Conservation (phyloP, 2,797 vertebrate genomes). For the Sebastes minor region DNA sequence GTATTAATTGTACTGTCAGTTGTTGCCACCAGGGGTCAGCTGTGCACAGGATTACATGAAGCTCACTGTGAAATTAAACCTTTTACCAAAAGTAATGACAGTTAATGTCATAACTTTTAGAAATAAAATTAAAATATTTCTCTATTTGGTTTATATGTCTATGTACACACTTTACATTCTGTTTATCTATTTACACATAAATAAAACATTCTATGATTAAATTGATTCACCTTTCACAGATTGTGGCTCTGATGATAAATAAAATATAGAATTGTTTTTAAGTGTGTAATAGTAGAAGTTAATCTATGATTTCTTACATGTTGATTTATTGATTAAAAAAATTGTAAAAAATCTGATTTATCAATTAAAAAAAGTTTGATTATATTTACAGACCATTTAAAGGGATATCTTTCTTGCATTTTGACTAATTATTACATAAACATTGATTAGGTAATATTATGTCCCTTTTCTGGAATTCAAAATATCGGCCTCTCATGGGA, state of each 20-base stretch:
- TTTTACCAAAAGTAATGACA: not conserved
- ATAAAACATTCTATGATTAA: not conserved
- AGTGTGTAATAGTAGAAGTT: too few species aligned
- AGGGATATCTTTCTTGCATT: not conserved
- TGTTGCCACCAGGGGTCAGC: conserved; percentile 73
- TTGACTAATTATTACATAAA: not conserved
- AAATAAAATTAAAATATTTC: not conserved
- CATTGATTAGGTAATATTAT: not conserved
- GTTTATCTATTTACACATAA: not conserved
- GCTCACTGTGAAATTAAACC: not conserved
- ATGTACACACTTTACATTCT: not conserved
- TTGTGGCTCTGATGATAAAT: not conserved
- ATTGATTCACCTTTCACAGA: not conserved
- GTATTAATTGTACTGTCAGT: conserved; percentile 8
- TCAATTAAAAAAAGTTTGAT: not conserved
- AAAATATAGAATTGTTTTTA: not conserved
- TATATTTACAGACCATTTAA: not conserved
- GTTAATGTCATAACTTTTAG: not conserved
- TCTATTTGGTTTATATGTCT: accelerated
- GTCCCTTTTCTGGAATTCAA: not conserved
- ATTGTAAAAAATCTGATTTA: not conserved
- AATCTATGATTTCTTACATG: not conserved
- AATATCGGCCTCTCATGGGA: not conserved
- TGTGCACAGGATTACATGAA: conserved; percentile 61
- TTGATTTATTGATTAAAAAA: not conserved